Evolutionary conservation across 1,140 invertebrate genomes (phyloP).

Genomic region (Polyergus mexicanus): DNA sequence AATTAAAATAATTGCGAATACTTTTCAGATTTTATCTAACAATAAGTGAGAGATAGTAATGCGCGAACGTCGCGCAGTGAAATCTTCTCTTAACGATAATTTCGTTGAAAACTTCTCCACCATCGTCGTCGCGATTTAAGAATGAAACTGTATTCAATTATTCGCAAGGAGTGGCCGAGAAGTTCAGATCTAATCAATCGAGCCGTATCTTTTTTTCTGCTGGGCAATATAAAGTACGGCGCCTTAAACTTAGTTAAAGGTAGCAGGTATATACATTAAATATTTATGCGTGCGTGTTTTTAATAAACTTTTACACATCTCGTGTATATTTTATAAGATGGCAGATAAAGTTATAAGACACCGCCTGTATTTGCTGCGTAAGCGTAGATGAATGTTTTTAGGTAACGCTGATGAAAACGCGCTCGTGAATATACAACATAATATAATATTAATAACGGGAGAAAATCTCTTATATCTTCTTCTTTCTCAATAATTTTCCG

Average conservation of each 20-base stretch:
- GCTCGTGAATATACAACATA: not conserved
- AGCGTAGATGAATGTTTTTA: not conserved
- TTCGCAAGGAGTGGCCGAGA: conserved; percentile 14
- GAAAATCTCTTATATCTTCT: not conserved
- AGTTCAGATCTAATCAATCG: conserved; percentile 47
- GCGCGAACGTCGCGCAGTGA: not conserved
- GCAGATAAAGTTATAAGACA: not conserved
- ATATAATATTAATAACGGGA: not conserved
- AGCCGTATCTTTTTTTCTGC: conserved; percentile 34
- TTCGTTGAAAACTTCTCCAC: conserved; percentile 39
- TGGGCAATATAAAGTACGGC: conserved; percentile 16
- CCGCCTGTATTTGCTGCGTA: not conserved
- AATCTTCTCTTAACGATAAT: conserved; percentile 9
- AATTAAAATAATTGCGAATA: conserved; percentile 39
- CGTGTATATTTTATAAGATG: not conserved
- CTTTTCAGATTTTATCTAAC: conserved; percentile 20
- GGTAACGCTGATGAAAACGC: not conserved
- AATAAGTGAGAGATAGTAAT: not conserved
- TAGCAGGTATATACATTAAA: not conserved
- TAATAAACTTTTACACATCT: not conserved
- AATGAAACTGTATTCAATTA: conserved; percentile 31
- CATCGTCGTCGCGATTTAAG: conserved; percentile 10
- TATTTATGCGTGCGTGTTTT: not conserved
- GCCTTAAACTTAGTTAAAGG: conserved; percentile 7
- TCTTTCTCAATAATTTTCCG: not conserved